These are phyloP conservation scores for Acheta domesticus DNA, from an alignment of 2,888 invertebrate species.

Conservation along the genomic window DNA sequence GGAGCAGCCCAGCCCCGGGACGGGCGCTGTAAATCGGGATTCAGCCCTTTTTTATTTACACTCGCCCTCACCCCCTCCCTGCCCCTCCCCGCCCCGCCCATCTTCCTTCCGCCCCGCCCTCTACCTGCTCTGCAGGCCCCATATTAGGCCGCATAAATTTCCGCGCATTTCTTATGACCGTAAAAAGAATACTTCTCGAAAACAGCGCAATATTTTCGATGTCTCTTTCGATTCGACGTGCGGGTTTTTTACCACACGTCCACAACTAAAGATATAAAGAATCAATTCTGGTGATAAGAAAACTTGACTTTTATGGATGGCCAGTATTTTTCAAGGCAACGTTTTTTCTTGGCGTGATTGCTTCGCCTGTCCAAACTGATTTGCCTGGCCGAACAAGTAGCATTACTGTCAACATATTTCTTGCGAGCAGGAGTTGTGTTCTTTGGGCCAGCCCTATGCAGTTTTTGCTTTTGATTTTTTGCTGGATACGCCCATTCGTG, in stretches of 20 bases:
- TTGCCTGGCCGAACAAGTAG: too few relatives aligned
- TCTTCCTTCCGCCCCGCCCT: not conserved
- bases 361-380: too few relatives aligned
- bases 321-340: not conserved
- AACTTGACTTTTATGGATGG: not conserved
- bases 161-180: not conserved
- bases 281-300: not conserved
- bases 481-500: too few relatives aligned
- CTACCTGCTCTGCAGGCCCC: not conserved
- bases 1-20: not conserved
- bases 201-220: not conserved
- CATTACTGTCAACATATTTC: too few relatives aligned
- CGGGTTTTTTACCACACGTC: not conserved
- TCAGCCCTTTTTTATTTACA: conserved; percentile 18
- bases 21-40: not conserved
- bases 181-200: not conserved
- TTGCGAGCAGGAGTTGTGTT: too few relatives aligned
- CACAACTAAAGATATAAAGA: not conserved
- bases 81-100: not conserved
- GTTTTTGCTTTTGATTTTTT: too few relatives aligned
- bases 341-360: not conserved
- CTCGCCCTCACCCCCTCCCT: not conserved
- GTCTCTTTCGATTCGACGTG: not conserved
- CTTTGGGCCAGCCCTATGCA: too few relatives aligned
- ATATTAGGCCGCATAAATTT: conserved; percentile 18